phyloP scores from a whole-genome alignment of 2,113 vertebrate genomes.

The Gallinago paraguaiae region DNA sequence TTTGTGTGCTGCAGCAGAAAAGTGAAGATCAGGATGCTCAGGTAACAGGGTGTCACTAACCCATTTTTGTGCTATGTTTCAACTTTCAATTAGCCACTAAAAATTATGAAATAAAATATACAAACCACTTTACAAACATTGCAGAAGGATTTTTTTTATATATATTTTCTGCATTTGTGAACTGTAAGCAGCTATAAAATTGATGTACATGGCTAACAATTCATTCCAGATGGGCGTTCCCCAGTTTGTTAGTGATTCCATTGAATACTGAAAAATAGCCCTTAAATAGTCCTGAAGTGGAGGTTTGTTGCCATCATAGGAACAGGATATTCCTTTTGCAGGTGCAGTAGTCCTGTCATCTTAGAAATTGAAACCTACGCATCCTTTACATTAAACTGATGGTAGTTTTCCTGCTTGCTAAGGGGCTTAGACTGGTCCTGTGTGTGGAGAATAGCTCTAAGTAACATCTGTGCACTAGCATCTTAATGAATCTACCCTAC shows the following conservation, averaged over 20 bases:
- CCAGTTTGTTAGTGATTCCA: background rate
- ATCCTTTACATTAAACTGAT: background rate
- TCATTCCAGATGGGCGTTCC: background rate
- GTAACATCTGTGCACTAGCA: background rate
- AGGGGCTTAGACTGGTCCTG: background rate
- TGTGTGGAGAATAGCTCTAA: background rate
- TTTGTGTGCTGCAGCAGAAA: background rate
- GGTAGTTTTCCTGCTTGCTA: background rate
- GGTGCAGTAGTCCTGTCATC: background rate
- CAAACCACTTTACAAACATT: background rate
- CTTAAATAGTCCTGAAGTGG: background rate
- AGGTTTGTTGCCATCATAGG: background rate
- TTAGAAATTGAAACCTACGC: background rate
- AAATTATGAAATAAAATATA: background rate
- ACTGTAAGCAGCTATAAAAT: background rate
- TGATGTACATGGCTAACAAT: background rate
- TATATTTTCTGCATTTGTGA: background rate
- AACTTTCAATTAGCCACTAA: background rate
- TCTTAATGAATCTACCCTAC: background rate
- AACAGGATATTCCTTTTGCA: rapidly evolving
- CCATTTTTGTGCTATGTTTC: background rate
- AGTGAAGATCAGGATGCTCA: background rate
- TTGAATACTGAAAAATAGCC: background rate
- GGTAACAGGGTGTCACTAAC: background rate
- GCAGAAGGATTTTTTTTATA: background rate